These are phyloP conservation scores for Drosophila pseudoananassae DNA, from an alignment of 1,140 invertebrate species.

Conservation along the genomic window DNA sequence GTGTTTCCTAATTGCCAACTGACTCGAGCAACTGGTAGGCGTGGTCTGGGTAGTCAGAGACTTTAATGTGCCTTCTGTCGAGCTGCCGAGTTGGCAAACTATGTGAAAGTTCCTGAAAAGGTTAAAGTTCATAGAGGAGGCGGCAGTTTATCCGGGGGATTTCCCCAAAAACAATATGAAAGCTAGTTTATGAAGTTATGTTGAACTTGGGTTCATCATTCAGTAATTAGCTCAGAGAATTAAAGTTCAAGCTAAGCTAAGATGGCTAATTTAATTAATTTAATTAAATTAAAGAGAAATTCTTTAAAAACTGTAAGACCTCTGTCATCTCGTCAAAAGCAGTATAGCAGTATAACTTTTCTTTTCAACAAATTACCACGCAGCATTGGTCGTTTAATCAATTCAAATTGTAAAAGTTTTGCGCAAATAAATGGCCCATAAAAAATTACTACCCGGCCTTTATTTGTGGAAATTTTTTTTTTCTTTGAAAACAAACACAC, in stretches of 20 bases:
- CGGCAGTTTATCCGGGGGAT: conserved; percentile 23
- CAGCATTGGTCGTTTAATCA: conserved; percentile 38
- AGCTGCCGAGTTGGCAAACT: conserved; percentile 23
- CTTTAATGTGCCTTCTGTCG: conserved; percentile 33
- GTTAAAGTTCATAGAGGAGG: conserved; percentile 51
- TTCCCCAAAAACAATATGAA: conserved; percentile 14
- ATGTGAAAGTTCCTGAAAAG: conserved; percentile 35
- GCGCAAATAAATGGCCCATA: conserved; percentile 48
- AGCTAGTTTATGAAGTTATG: conserved; percentile 32
- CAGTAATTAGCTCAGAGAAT: not conserved
- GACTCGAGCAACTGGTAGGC: conserved; percentile 48
- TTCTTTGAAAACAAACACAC: conserved; percentile 10
- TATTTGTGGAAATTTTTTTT: not conserved
- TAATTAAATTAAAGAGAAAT: not conserved
- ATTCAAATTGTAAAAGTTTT: conserved; percentile 56
- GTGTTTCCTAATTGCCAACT: conserved; percentile 72
- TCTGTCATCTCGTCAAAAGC: conserved; percentile 4
- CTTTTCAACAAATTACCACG: conserved; percentile 15
- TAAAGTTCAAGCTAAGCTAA: not conserved
- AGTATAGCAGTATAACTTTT: conserved; percentile 30
- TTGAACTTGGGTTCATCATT: conserved; percentile 23
- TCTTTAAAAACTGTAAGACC: not conserved
- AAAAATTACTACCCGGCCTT: conserved; percentile 11
- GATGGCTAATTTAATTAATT: not conserved
- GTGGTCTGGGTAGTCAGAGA: conserved; percentile 16